phyloP scores from a whole-genome alignment of 2,113 vertebrate genomes.

The Catharus minimus region DNA sequence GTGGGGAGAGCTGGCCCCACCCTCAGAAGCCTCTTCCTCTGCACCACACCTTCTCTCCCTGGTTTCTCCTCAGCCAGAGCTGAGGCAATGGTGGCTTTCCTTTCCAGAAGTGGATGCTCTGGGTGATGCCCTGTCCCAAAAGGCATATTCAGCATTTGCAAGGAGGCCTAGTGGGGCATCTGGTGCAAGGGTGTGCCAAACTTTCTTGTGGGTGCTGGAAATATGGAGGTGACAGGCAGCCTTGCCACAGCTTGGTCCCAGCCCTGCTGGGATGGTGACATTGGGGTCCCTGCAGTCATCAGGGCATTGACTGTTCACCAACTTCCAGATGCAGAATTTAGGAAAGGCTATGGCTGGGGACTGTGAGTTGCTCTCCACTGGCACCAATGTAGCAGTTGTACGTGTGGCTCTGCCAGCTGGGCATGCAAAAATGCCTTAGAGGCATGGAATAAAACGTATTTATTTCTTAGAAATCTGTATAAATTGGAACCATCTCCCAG shows the following conservation, averaged over 20 bases:
- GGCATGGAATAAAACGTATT: not conserved
- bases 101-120: not conserved
- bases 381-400: not conserved
- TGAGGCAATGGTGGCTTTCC: not conserved
- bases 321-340: not conserved
- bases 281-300: not conserved
- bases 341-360: not conserved
- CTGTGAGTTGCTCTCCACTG: not conserved
- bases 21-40: accelerated
- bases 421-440: not conserved
- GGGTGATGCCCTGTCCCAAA: not conserved
- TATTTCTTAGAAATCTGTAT: slow-evolving; percentile 16
- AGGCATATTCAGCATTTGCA: not conserved
- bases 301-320: not conserved
- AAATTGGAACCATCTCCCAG: slow-evolving; percentile 26
- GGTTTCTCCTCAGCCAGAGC: not conserved
- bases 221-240: not conserved
- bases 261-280: not conserved
- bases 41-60: not conserved
- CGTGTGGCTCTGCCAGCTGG: not conserved
- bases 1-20: not conserved
- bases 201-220: not conserved
- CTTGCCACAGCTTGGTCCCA: not conserved
- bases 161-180: not conserved
- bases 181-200: accelerated